Base-by-base conservation (phyloP, 1,140 invertebrate species). In the Cyclina sinensis region DNA sequence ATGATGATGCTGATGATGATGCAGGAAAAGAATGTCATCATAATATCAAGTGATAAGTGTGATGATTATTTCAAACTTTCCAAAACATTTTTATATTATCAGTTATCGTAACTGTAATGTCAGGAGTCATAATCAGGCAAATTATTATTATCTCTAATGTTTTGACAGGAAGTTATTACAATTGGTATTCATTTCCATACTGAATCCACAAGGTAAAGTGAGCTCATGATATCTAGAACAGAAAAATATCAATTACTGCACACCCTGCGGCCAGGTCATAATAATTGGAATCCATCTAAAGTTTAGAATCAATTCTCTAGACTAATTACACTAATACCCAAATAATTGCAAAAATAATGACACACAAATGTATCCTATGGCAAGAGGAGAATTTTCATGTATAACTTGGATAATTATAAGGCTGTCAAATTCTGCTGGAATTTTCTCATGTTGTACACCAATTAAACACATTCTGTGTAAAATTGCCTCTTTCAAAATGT, bases 311-410 rank as follows among this genome's bases (percentile, higher is more conserved):
- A 76, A 76, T 48, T 76, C 27, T 76, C 73, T 46, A 48, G 4
- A 27, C 73, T 32, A 76, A 76, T 76, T 76, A 76, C 39, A 39
- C 73, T 76, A 76, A 76, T 48, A 76, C 24, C 39, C 39, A 76
- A 76, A 76, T 76, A 76, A 76, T 76, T 76, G 43, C 73, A 46
- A 24, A 76, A 30, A n/a, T 76, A 76, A 76, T 76, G 73, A 76
- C 32, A 48, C 1, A 1, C 30, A 5, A 65, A 4, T 65, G 4
- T 35, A 65, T 65, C 59, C 59, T 30, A 30, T 65, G 59, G 59
- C 24, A 65, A 5, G 27, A 65, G 1, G n/a, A 1, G 30, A 65
- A 16, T 7, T 65, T 76, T 35, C 73, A 14, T 27, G 37, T 43
- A 65, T 48, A 51, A 76, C 27, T 76, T 18, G 9, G 39, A 51